Percentiles rank a stretch among this genome's conserved stretches.
These are phyloP conservation scores for Graptemys geographica DNA, from an alignment of 2,797 vertebrate species.

Conservation along the genomic window DNA sequence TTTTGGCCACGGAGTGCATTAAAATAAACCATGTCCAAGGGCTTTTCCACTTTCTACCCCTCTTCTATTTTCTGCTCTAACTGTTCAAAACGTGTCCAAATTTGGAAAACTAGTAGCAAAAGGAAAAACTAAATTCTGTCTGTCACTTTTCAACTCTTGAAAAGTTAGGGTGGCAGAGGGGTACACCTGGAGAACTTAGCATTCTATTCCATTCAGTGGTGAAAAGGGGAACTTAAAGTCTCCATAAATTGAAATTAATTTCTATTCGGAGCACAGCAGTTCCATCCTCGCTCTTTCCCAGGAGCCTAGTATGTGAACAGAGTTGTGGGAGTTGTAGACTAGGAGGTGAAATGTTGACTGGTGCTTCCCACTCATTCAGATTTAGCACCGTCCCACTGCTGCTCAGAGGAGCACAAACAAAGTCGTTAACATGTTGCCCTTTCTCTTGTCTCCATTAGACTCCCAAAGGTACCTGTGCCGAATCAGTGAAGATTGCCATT, in stretches of 20 bases:
- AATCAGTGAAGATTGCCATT: conserved; percentile 89
- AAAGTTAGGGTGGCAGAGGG: neutral
- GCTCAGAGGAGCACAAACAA: neutral
- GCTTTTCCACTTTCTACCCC: neutral
- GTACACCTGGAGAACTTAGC: neutral
- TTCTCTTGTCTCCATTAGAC: conserved; percentile 78
- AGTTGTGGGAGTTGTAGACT: neutral
- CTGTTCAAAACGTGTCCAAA: neutral
- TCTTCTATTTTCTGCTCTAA: neutral
- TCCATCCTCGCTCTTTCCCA: neutral
- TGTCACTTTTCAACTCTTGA: neutral
- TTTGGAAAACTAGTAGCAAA: neutral
- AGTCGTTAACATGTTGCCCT: neutral
- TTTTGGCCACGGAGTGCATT: neutral
- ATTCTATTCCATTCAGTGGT: neutral
- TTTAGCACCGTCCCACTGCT: neutral
- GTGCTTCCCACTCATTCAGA: neutral
- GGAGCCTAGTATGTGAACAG: neutral
- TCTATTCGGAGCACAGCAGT: neutral
- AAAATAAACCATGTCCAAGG: neutral
- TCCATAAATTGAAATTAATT: neutral
- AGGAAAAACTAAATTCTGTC: neutral
- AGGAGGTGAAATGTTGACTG: neutral
- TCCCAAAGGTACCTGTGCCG: conserved; percentile 79
- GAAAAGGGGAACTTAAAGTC: neutral